These are phyloP conservation scores for Tipula confusa DNA, from an alignment of 2,888 invertebrate species.

Conservation along the genomic window DNA sequence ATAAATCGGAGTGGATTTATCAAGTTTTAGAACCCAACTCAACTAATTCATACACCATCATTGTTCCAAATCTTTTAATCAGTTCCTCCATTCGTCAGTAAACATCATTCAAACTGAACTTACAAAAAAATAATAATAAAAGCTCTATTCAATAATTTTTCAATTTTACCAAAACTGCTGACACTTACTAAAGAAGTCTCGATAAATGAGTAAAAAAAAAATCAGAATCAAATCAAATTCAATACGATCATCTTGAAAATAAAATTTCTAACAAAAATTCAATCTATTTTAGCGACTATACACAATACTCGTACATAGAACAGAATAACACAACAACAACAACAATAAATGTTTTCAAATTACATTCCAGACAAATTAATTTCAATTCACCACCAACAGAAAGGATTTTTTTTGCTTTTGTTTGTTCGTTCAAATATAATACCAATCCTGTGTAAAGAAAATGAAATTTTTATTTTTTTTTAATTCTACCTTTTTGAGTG, in stretches of 20 bases:
- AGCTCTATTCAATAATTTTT: neutral
- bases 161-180: neutral
- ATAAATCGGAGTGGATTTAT: too few relatives aligned
- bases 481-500: neutral
- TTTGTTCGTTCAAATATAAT: neutral
- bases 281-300: neutral
- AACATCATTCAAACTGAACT: neutral
- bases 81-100: neutral
- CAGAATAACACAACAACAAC: too few relatives aligned
- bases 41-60: too few relatives aligned
- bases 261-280: neutral
- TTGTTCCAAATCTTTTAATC: neutral
- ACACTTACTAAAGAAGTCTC: neutral
- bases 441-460: neutral
- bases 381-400: neutral
- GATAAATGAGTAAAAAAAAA: neutral
- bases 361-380: slow-evolving; percentile 25
- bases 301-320: neutral
- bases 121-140: neutral
- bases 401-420: neutral
- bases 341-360: neutral
- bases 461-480: neutral
- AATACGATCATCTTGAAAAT: neutral
- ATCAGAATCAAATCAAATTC: neutral
- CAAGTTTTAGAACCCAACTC: too few relatives aligned